Evolutionary conservation across 2,888 invertebrate species (phyloP), one percentile per base, ranked within the genome.

Genomic region (Trachelus troglodyta): DNA sequence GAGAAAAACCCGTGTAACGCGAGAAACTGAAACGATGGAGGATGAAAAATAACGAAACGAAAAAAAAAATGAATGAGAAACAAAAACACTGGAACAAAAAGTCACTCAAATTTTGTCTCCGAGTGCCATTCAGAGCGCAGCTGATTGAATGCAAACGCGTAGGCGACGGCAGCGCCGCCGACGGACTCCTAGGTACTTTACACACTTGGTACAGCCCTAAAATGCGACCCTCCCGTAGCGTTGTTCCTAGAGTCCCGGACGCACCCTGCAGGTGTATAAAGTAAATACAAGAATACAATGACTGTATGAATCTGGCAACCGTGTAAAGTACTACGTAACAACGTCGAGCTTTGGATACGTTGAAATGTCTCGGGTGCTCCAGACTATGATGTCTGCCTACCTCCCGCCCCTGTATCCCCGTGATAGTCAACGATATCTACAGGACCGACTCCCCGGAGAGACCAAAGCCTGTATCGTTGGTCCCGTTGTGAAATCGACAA

Each of bases 101-200:
- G 83, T 86, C 86, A 87, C 87, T 87, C 84, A 85, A 87, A 87
- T 87, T 86, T 86, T 74, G 86, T 84, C 84, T 82, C 82, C 76
- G 78, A 81, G 82, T 79, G 79, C 81, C 79, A 79, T 83, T 71
- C 71, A 30, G 81, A 82, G 71, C 71, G 71, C 33, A 34, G 33
- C 71, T 31, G 71, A 71, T 71, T 71, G 71, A 71, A 71, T 33
- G 33, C 71, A 71, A 56, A 71, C 71, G 71, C 71, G 71, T 11
- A 9, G 9, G 56, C 56, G 56, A 56, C 56, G 56, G 9, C 56
- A 23, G 15, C 56, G 56, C 23, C 56, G 23, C 15, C 56, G 56
- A 56, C 56, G 56, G 56, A 56, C 56, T 56, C 23, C 23, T 23
- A 23, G 56, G 56, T 56, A 56, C 56, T 56, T 56, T 56, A 56